Evolutionary conservation across 2,797 vertebrate species (phyloP).

Genomic region (Psittacula echo): DNA sequence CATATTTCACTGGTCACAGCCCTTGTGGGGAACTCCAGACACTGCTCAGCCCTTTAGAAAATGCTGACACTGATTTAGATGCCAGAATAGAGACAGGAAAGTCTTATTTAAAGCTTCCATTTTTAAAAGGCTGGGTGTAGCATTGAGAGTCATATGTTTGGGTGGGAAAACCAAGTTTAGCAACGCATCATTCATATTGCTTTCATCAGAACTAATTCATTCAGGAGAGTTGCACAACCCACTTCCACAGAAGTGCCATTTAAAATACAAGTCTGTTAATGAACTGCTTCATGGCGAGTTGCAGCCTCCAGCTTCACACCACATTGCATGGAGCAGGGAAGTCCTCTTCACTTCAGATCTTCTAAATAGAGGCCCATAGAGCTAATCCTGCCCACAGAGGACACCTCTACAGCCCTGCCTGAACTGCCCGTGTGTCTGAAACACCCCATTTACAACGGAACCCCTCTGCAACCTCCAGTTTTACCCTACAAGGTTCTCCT

Average conservation of each 20-base stretch:
- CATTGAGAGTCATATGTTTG: not conserved
- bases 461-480: not conserved
- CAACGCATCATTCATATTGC: not conserved
- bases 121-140: not conserved
- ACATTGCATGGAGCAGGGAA: not conserved
- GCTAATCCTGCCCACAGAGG: not conserved
- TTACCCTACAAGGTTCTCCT: not conserved
- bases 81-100: not conserved
- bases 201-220: not conserved
- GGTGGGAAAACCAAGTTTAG: not conserved
- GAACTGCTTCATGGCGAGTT: not conserved
- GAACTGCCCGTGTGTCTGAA: not conserved
- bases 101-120: not conserved
- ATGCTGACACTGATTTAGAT: not conserved
- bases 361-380: fast-evolving
- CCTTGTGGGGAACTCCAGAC: not conserved
- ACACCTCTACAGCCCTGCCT: not conserved
- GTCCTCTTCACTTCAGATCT: not conserved
- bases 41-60: not conserved
- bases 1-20: not conserved
- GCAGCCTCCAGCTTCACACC: not conserved
- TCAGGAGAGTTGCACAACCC: not conserved
- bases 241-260: not conserved
- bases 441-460: not conserved
- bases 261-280: not conserved